phyloP scores from a whole-genome alignment of 2,888 invertebrate species.

The Lacanobia oleracea region DNA sequence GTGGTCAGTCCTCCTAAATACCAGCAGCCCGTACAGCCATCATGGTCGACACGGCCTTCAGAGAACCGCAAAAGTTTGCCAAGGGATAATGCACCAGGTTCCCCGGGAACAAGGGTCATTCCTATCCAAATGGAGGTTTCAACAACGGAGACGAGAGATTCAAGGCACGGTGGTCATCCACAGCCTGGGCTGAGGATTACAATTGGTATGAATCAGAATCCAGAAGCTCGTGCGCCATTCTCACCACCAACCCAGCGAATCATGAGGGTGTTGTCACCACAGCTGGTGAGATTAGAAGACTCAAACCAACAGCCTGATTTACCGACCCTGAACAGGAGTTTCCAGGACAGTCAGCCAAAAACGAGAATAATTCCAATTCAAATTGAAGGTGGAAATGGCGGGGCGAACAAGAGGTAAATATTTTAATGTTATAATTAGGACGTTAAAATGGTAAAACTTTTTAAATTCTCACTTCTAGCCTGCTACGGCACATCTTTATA shows the following conservation, averaged over 20 bases:
- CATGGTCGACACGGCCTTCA: conserved; percentile 87
- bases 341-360: conserved; percentile 84
- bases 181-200: conserved; percentile 87
- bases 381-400: conserved; percentile 88
- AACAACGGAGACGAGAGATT: conserved; percentile 79
- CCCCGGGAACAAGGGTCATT: conserved; percentile 89
- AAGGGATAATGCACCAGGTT: conserved; percentile 76
- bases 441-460: conserved; percentile 27
- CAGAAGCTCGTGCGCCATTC: conserved; percentile 74
- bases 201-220: conserved; percentile 84
- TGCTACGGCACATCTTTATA: conserved; percentile 12
- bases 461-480: not conserved
- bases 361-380: conserved; percentile 92
- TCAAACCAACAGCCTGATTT: conserved; percentile 80
- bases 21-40: conserved; percentile 83
- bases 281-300: conserved; percentile 88
- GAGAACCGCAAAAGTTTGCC: conserved; percentile 87
- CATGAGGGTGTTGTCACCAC: conserved; percentile 88
- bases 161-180: conserved; percentile 75
- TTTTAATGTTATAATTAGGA: not conserved
- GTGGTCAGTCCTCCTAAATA: conserved; percentile 86
- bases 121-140: conserved; percentile 92
- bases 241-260: conserved; percentile 89
- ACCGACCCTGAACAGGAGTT: conserved; percentile 81
- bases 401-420: conserved; percentile 84